Evolutionary conservation across 2,113 vertebrate species (phyloP), one percentile per base, ranked within the genome.

Genomic region (Grantiella picta): DNA sequence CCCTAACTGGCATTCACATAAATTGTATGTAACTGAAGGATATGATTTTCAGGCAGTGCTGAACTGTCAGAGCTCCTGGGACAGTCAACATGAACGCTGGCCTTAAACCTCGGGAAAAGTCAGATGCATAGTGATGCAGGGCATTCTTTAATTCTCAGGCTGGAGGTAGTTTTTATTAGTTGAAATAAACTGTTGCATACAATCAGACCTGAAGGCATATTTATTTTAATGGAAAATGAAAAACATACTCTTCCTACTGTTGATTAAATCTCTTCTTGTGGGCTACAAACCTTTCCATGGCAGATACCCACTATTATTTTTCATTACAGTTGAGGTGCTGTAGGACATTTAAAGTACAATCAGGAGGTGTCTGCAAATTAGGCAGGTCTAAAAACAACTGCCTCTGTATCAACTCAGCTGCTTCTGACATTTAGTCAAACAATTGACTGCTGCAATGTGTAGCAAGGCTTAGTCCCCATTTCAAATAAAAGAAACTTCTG

Each of bases 221-320:
- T 92, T 86, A 54, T 94, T 63, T 95, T 81, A 86, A 90, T 49
- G 38, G 36, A 92, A 94, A 94, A 86, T 93, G 57, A 96, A 92
- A 93, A 92, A 95, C 49, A 85, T 22, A 90, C 53, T 77, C 22
- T 94, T 83, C 47, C 21, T 70, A 93, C 35, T 71, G 25, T 5
- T 92, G 79, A 89, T 84, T 96, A 86, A 77, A 93, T 78, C 22
- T 92, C 57, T 50, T 92, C 33, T 66, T 52, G 5, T 79, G 53
- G 82, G n/a, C 80, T 90, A 53, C 56, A 89, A 71, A 70, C 45
- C 63, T 93, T 92, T 79, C 63, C 8, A 40, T 72, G 73, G 72
- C 86, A 93, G 59, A 59, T 79, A 59, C 71, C 57, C 35, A 31
- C 72, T 90, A 56, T 71, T 73, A 79, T 63, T 45, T 93, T 75